A percentile compares a stretch with the other conserved stretches of the same genome.
Evolutionary conservation across 2,113 vertebrate genomes (phyloP).

Genomic region (Pterocles burchelli): DNA sequence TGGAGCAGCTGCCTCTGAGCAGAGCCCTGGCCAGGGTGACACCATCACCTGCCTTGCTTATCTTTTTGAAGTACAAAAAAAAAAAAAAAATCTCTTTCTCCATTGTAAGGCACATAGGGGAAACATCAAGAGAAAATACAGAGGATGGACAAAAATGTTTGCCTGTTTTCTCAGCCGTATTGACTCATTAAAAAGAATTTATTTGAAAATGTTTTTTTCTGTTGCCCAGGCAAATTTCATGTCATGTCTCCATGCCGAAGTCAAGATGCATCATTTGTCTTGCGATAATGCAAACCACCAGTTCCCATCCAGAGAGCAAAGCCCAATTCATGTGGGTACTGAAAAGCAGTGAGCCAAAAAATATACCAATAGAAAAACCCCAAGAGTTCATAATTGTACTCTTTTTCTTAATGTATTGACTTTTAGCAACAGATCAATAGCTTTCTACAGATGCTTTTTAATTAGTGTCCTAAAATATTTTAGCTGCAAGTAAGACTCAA

Average conservation of each 20-base stretch:
- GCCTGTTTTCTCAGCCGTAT: not conserved
- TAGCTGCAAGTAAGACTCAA: not conserved
- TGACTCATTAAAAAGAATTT: not conserved
- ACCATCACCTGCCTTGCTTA: not conserved
- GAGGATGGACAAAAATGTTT: not conserved
- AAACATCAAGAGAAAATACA: not conserved
- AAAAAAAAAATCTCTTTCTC: not conserved
- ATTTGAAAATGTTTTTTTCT: not conserved
- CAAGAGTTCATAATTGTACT: not conserved
- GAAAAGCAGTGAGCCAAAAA: not conserved
- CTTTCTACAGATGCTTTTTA: not conserved
- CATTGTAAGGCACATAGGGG: accelerated
- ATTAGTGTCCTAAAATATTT: not conserved
- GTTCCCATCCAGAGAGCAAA: not conserved
- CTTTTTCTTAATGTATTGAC: not conserved
- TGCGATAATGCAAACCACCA: not conserved
- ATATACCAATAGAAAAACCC: not conserved
- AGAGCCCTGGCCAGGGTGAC: not conserved
- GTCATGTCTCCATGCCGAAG: accelerated
- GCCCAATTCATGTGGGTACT: not conserved
- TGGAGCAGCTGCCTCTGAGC: not conserved
- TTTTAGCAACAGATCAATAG: not conserved
- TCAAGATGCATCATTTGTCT: not conserved
- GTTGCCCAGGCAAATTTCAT: not conserved
- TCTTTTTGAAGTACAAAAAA: not conserved